Percentiles rank a stretch among this genome's conserved stretches.
Conservation (phyloP, 2,888 invertebrate species). For the Lomographa bimaculata region DNA sequence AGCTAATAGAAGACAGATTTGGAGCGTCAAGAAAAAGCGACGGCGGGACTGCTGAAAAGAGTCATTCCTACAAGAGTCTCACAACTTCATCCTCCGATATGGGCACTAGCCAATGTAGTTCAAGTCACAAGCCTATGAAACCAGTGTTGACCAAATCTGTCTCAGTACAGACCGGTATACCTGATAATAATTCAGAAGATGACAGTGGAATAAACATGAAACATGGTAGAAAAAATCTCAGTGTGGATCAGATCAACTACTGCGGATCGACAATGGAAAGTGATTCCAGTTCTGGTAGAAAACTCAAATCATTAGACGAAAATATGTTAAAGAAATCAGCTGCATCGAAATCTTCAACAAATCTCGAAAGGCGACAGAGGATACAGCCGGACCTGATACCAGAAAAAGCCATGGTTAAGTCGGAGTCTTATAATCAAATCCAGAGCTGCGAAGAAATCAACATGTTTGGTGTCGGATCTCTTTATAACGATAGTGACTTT, state of each 20-base stretch:
- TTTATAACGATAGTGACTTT: slow-evolving; percentile 82
- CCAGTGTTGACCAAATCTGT: slow-evolving; percentile 78
- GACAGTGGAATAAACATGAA: slow-evolving; percentile 73
- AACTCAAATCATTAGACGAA: slow-evolving; percentile 75
- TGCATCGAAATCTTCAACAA: slow-evolving; percentile 72
- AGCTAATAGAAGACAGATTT: slow-evolving; percentile 87
- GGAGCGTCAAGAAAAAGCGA: slow-evolving; percentile 77
- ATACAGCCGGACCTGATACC: slow-evolving; percentile 81
- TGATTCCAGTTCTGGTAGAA: slow-evolving; percentile 74
- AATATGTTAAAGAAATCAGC: slow-evolving; percentile 77
- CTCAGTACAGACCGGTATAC: slow-evolving; percentile 79
- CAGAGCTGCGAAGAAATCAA: slow-evolving; percentile 81
- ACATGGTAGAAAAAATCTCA: slow-evolving; percentile 75
- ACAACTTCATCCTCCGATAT: slow-evolving; percentile 81
- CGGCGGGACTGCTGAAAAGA: slow-evolving; percentile 70
- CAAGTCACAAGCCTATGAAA: slow-evolving; percentile 66
- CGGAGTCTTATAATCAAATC: slow-evolving; percentile 79
- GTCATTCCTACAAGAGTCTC: slow-evolving; percentile 78
- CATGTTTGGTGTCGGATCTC: slow-evolving; percentile 80
- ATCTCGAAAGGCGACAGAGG: slow-evolving; percentile 76
- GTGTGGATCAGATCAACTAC: slow-evolving; percentile 80
- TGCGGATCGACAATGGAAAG: slow-evolving; percentile 78
- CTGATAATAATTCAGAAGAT: slow-evolving; percentile 72
- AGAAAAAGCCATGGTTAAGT: slow-evolving; percentile 75
- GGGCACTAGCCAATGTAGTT: slow-evolving; percentile 78